These are phyloP conservation scores for Hemistola chrysoprasaria DNA, from an alignment of 2,888 invertebrate species.

Conservation along the genomic window DNA sequence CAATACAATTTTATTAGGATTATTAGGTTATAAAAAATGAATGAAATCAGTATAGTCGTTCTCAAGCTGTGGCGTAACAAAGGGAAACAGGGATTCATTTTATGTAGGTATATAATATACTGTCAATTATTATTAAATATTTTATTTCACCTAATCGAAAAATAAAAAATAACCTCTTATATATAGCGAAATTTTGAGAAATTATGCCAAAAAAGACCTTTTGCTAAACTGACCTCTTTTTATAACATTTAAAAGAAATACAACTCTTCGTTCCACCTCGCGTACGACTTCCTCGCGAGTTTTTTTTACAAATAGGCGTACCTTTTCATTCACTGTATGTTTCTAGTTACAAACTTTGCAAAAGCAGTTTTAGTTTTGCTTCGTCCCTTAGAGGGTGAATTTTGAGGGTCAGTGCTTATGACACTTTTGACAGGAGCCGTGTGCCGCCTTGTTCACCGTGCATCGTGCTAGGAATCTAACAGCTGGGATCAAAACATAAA, in stretches of 20 bases:
- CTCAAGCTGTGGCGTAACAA: too few relatives aligned
- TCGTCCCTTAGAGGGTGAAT: constrained; percentile 47
- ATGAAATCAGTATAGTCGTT: too few relatives aligned
- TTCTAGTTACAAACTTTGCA: constrained; percentile 32
- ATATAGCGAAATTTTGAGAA: too few relatives aligned
- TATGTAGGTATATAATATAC: too few relatives aligned
- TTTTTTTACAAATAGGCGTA: constrained; percentile 14
- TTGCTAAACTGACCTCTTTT: constrained; percentile 27
- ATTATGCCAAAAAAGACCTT: too few relatives aligned
- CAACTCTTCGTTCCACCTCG: constrained; percentile 16
- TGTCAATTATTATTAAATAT: too few relatives aligned
- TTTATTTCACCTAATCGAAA: too few relatives aligned
- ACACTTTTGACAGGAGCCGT: constrained; percentile 34
- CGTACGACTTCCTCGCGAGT: constrained; percentile 35
- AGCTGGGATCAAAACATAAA: constrained; percentile 22
- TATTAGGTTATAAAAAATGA: too few relatives aligned
- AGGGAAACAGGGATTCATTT: too few relatives aligned
- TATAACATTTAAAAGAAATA: constrained; percentile 18
- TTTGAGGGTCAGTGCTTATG: constrained; percentile 47
- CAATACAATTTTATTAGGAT: too few relatives aligned
- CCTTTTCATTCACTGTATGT: constrained; percentile 20
- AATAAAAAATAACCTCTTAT: too few relatives aligned
- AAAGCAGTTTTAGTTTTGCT: constrained; percentile 44
- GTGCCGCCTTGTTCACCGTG: constrained; percentile 7
- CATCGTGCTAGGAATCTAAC: constrained; percentile 17